These are phyloP conservation scores for Cyclophora punctaria DNA, from an alignment of 2,888 invertebrate species.

Conservation along the genomic window DNA sequence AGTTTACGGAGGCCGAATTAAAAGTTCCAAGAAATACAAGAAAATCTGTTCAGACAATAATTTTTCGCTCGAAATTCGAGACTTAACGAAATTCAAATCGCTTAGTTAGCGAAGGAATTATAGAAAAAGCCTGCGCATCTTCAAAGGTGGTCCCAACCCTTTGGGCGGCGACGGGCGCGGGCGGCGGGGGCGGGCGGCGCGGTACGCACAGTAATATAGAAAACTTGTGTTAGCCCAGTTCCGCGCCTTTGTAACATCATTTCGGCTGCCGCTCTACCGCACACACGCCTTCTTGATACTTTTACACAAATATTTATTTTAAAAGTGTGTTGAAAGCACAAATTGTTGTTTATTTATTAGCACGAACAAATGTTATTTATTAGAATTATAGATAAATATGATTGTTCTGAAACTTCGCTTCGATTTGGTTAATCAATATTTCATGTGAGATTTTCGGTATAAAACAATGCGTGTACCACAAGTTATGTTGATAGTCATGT, in stretches of 20 bases:
- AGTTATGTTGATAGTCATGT: too few relatives aligned
- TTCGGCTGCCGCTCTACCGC: constrained; percentile 57
- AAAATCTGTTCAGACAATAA: constrained; percentile 68
- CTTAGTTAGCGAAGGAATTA: constrained; percentile 68
- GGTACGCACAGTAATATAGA: constrained; percentile 72
- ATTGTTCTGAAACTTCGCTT: too few relatives aligned
- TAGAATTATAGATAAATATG: too few relatives aligned
- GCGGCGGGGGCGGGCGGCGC: constrained; percentile 21
- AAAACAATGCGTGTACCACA: too few relatives aligned
- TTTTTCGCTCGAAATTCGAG: constrained; percentile 72
- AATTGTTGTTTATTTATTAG: too few relatives aligned
- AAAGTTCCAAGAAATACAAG: constrained; percentile 40
- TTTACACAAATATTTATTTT: not conserved
- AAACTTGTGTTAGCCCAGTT: constrained; percentile 76
- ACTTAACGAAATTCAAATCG: constrained; percentile 74
- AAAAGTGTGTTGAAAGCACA: too few relatives aligned
- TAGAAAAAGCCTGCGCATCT: constrained; percentile 74
- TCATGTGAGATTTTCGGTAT: too few relatives aligned
- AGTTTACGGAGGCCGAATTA: constrained; percentile 33
- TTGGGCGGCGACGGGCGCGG: constrained; percentile 27
- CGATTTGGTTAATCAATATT: too few relatives aligned
- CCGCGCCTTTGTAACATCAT: constrained; percentile 75
- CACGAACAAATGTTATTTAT: too few relatives aligned
- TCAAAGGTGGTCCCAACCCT: constrained; percentile 73
- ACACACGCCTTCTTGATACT: constrained; percentile 33